phyloP scores from a whole-genome alignment of 2,113 vertebrate species.

The Pseudolaguvia tuberculata region DNA sequence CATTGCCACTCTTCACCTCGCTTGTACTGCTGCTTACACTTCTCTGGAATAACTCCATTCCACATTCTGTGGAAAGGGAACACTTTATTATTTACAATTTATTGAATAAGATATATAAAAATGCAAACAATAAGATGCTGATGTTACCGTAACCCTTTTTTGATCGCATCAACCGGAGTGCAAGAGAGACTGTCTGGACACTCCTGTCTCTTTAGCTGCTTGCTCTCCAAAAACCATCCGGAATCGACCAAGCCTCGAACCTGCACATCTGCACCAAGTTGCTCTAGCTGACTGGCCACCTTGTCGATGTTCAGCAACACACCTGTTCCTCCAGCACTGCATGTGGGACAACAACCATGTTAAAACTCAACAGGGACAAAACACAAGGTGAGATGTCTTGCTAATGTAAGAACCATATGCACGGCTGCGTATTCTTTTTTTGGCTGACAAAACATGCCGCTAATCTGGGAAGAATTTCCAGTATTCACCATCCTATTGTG shows the following conservation, averaged over 20 bases:
- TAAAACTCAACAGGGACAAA: background rate
- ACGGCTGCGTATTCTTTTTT: constrained; percentile 40
- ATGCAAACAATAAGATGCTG: background rate
- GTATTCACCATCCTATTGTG: constrained; percentile 44
- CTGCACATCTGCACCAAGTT: constrained; percentile 71
- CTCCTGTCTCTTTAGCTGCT: constrained; percentile 65
- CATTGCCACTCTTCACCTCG: constrained; percentile 78
- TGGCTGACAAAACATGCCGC: constrained; percentile 38
- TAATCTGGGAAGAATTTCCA: constrained; percentile 53
- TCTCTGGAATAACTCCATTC: constrained; percentile 74
- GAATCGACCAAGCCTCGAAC: constrained; percentile 78
- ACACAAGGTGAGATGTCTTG: background rate
- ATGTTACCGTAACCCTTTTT: constrained; percentile 71
- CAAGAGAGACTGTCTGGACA: constrained; percentile 71
- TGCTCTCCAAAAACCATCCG: constrained; percentile 77
- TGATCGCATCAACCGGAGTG: constrained; percentile 72
- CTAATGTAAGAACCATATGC: background rate
- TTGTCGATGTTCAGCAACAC: constrained; percentile 77
- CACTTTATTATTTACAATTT: background rate
- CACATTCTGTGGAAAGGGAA: constrained; percentile 64
- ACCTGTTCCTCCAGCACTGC: constrained; percentile 76
- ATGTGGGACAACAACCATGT: constrained; percentile 28
- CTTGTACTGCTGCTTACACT: constrained; percentile 72
- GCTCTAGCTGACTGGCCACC: constrained; percentile 69
- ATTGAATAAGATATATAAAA: background rate